Evolutionary conservation across 2,113 vertebrate species (phyloP), one percentile per base, ranked within the genome.

Genomic region (Garra rufa): DNA sequence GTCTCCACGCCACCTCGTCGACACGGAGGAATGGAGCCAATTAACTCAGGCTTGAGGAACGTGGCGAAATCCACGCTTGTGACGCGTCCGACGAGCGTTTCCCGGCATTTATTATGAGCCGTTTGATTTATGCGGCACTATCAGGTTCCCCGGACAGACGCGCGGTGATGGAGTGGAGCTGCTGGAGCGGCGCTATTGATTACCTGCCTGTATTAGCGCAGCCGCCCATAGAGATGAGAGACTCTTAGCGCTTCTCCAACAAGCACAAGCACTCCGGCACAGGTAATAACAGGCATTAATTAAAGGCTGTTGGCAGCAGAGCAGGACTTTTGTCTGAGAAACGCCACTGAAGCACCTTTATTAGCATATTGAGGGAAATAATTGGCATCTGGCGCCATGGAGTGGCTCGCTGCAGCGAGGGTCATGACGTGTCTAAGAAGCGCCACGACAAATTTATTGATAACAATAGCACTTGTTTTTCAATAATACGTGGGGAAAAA

Each of bases 11-110:
- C n/a, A 28, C 86, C 78, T 26, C 78, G 19, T 67, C n/a, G 65
- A 85, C 79, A 34, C 44, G 30, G 65, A 79, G 80, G 67, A 80
- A 85, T 59, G 63, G 43, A 85, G 81, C 89, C 91, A 92, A 93
- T 92, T 93, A 93, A 91, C 69, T 87, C 15, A 2, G 63, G 85
- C 83, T 88, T 52, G 9, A 43, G 34, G 87, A 88, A 85, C 17
- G 46, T 77, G 38, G 85, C 26, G 83, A 83, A 83, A 75, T 52
- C 78, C 3, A n/a, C 19, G 6, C 0, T 76, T 15, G 88, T 55
- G 78, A 80, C 55, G 76, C 14, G 9, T 17, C 50, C 30, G 43
- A 74, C 81, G 17, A 65, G 28, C 15, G 10, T 88, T 85, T 89
- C 24, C 77, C 6, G 7, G 30, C 52, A 84, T 91, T 90, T 86